Evolutionary conservation across 2,888 invertebrate genomes (phyloP).

Genomic region (Shargacucullia verbasci): DNA sequence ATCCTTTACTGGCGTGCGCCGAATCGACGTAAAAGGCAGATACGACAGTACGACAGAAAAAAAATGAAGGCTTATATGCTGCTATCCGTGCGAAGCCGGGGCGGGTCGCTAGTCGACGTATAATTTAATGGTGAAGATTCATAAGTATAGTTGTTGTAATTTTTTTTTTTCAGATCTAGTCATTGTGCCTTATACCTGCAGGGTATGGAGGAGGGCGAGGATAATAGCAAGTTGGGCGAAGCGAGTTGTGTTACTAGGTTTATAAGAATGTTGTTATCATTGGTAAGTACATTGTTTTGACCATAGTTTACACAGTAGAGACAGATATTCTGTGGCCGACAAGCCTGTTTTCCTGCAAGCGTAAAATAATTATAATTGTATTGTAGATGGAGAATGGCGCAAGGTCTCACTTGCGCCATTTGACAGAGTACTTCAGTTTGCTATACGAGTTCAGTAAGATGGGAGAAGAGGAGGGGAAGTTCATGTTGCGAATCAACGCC

Average conservation of each 20-base stretch:
- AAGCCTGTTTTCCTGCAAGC: too few species aligned
- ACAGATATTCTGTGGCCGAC: too few species aligned
- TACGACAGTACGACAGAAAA: too few species aligned
- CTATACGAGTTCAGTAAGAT: slow-evolving; percentile 98
- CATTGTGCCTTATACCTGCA: slow-evolving; percentile 91
- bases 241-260: slow-evolving; percentile 97
- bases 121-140: too few species aligned
- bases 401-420: slow-evolving; percentile 94
- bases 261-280: slow-evolving; percentile 95
- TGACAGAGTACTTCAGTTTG: slow-evolving; percentile 97
- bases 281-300: slow-evolving; percentile 87
- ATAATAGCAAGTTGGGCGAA: slow-evolving; percentile 91
- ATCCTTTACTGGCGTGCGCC: too few species aligned
- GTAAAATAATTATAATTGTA: not conserved
- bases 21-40: too few species aligned
- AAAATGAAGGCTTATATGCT: too few species aligned
- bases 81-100: too few species aligned
- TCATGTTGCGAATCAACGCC: slow-evolving; percentile 95
- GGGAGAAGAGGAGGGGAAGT: slow-evolving; percentile 97
- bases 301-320: not conserved
- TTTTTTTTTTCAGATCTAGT: slow-evolving; percentile 84
- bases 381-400: slow-evolving; percentile 95
- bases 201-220: slow-evolving; percentile 86
- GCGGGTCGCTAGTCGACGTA: too few species aligned
- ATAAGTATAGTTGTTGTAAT: too few species aligned